phyloP scores from a whole-genome alignment of 2,888 invertebrate genomes.

The Leistus spinibarbis region DNA sequence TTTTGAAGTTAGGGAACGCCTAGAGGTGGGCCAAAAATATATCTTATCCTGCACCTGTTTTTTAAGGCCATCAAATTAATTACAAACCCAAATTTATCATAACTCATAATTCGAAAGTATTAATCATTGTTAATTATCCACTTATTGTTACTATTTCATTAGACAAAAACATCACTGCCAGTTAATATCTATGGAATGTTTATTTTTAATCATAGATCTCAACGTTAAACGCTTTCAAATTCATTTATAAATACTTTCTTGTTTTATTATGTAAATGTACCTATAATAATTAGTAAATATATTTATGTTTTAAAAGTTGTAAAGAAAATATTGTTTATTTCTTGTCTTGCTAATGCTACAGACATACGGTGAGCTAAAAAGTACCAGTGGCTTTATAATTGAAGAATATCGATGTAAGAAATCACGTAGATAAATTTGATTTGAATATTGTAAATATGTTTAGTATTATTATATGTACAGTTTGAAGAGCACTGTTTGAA shows the following conservation, averaged over 20 bases:
- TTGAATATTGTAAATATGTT: no score
- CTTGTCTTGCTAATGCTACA: no score
- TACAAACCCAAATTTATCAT: slow-evolving; percentile 21
- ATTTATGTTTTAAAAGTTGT: no score
- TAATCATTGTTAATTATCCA: slow-evolving; percentile 29
- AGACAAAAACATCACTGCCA: slow-evolving; percentile 22
- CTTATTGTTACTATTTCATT: slow-evolving; percentile 35
- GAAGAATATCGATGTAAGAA: background rate
- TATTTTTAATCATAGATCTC: background rate
- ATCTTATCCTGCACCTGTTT: slow-evolving; percentile 16
- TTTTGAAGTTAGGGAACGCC: slow-evolving; percentile 14
- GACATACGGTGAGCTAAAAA: no score
- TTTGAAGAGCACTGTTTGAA: background rate
- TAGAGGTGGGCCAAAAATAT: slow-evolving; percentile 16
- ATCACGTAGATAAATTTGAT: no score
- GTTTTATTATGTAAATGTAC: background rate
- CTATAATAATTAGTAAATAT: no score
- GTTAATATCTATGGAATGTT: slow-evolving; percentile 11
- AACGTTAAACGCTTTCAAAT: background rate
- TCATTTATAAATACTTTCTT: background rate
- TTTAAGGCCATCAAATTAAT: slow-evolving; percentile 17
- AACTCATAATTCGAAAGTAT: slow-evolving; percentile 30
- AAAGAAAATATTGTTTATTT: no score
- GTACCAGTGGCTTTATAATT: background rate
- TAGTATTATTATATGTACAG: no score